phyloP scores from a whole-genome alignment of 2,113 vertebrate species.

The Rhinichthys klamathensis region DNA sequence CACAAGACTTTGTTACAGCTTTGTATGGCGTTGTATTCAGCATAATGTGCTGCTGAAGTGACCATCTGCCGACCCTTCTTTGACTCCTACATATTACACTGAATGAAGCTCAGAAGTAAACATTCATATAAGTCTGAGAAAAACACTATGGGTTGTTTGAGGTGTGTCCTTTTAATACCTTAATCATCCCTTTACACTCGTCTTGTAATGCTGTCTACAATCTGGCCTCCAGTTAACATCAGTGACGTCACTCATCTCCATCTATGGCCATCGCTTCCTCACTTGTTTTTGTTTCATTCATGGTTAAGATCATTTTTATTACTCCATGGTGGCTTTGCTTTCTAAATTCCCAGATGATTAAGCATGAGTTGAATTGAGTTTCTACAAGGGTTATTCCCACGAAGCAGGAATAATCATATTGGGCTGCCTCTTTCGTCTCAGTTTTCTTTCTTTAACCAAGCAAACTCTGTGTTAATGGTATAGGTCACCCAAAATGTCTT shows the following conservation, averaged over 20 bases:
- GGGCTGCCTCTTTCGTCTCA: not conserved
- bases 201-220: slow-evolving; percentile 9
- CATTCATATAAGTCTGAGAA: not conserved
- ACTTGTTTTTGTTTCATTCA: not conserved
- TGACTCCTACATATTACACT: not conserved
- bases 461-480: not conserved
- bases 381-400: not conserved
- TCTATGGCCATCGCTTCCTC: not conserved
- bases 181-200: slow-evolving; percentile 2
- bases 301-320: not conserved
- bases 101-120: not conserved
- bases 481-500: not conserved
- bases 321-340: not conserved
- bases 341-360: not conserved
- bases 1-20: not conserved
- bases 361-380: not conserved
- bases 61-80: not conserved
- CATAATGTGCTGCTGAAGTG: not conserved
- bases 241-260: not conserved
- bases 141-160: slow-evolving; percentile 5
- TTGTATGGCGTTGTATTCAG: not conserved
- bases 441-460: not conserved
- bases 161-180: slow-evolving; percentile 33
- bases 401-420: not conserved
- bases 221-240: not conserved